These are phyloP conservation scores for Melanostigma gelatinosum DNA, from an alignment of 2,113 vertebrate species.

Conservation along the genomic window DNA sequence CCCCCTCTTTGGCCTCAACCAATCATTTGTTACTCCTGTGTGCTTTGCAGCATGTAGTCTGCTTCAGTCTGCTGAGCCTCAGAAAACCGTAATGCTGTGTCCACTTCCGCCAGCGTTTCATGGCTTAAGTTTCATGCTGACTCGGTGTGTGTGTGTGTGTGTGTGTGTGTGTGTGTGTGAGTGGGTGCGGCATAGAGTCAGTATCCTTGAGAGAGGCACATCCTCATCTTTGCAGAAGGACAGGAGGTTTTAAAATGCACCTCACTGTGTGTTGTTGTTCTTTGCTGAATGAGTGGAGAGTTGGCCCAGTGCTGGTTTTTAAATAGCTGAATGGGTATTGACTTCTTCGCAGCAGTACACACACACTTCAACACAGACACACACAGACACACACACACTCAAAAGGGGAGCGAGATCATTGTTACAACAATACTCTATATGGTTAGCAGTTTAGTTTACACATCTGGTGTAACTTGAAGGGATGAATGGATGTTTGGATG, in stretches of 20 bases:
- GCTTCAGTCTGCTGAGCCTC: conserved; percentile 64
- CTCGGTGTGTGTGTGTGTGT: conserved; percentile 37
- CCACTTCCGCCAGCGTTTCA: conserved; percentile 71
- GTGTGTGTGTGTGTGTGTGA: conserved; percentile 29
- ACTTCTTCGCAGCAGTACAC: conserved; percentile 40
- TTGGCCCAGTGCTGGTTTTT: conserved; percentile 61
- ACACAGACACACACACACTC: conserved; percentile 9
- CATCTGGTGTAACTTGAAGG: background rate
- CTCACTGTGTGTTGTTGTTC: conserved; percentile 60
- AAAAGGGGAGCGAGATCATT: background rate
- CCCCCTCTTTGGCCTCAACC: background rate
- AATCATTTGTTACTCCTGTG: conserved; percentile 25
- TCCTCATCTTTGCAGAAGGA: conserved; percentile 65
- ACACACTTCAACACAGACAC: conserved; percentile 22
- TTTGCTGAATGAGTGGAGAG: conserved; percentile 75
- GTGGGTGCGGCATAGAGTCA: conserved; percentile 8
- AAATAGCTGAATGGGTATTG: conserved; percentile 72
- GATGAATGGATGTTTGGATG: conserved; percentile 33
- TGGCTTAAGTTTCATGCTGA: conserved; percentile 80
- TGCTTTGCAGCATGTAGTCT: conserved; percentile 39
- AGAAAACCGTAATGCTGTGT: conserved; percentile 62
- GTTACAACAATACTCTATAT: conserved; percentile 39
- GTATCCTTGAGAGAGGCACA: conserved; percentile 60
- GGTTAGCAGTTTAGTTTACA: conserved; percentile 27
- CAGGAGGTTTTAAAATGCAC: conserved; percentile 56